Base-by-base conservation (phyloP, 1,140 invertebrate species). In the Andrena cerasifolii region DNA sequence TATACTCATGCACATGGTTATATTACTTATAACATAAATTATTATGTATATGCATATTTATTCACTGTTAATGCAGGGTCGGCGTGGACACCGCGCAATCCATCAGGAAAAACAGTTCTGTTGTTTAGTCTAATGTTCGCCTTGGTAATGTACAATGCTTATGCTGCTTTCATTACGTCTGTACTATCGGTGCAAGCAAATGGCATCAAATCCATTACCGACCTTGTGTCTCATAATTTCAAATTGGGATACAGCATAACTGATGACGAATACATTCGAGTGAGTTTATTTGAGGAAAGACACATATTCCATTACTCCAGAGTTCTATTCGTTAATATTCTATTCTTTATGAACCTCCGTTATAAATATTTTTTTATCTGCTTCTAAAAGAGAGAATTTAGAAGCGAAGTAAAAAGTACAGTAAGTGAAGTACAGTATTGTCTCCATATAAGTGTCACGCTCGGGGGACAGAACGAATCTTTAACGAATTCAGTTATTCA, bases 101-200 rank as follows among this genome's bases (percentile, higher is more conserved):
- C 93, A 6, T 93, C 94, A 3, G 94, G 94, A 0, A 94, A 94
- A 80, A 89, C 94, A 1, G 87, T 95, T 0, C 88, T 95, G 3
- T 89, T 95, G 16, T 92, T 93, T 0, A 94, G 94, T 54, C 84
- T 95, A 26, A 87, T 94, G 3, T 95, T 95, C 75, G 93, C 94
- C 0, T 84, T 95, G 18, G 93, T 95, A 0, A 94, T 91, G 8
- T 95, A 94, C 77, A 95, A 94, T 77, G 93, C 94, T 0, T 95
- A 95, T 71, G 94, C 94, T 0, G 94, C 94, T 3, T 95, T 94
- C 74, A 95, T 95, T 36, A 95, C 94, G 0, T 95, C 95, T 0
- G 94, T 95, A 16, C 84, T 95, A 21, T 95, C 95, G 0, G 94
- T 95, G 0, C 93, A 95, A 78, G 93, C 93, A 0, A 92, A 91